These are phyloP conservation scores for Dicranocentrus wangi DNA, from an alignment of 2,888 invertebrate genomes.

Conservation along the genomic window DNA sequence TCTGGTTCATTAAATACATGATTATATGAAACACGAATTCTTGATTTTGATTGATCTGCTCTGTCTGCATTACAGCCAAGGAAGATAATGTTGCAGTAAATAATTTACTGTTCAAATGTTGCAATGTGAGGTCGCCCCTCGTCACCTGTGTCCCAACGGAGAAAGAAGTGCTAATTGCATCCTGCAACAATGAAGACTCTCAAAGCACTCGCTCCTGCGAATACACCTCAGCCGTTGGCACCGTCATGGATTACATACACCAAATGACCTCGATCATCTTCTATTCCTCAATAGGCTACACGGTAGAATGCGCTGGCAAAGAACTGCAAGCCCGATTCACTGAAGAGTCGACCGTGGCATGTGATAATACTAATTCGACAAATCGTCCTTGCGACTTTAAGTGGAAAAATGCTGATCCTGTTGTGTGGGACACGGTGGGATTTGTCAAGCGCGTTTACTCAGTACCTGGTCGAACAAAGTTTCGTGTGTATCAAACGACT, in stretches of 20 bases:
- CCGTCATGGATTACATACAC: not conserved
- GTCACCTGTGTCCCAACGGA: not conserved
- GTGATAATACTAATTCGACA: not conserved
- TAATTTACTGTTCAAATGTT: not conserved
- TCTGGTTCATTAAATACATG: too few species aligned
- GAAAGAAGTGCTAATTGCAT: not conserved
- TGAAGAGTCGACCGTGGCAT: not conserved
- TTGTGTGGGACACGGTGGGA: not conserved
- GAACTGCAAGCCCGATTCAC: not conserved
- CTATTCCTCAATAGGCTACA: not conserved
- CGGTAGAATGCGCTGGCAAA: slow-evolving; percentile 2
- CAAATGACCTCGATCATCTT: not conserved
- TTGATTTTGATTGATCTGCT: too few species aligned
- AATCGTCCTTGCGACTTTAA: not conserved
- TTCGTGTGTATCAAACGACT: not conserved
- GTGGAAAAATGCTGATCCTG: not conserved
- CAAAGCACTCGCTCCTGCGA: not conserved
- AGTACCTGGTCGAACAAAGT: not conserved
- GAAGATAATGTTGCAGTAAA: slow-evolving; percentile 4
- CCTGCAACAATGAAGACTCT: slow-evolving; percentile 9
- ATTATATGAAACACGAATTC: not conserved
- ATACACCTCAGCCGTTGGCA: not conserved
- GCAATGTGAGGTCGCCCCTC: not conserved
- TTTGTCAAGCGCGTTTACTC: not conserved
- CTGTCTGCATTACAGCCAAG: not conserved